phyloP scores from a whole-genome alignment of 1,140 invertebrate genomes.

The Pseudomyrmex dendroicus region DNA sequence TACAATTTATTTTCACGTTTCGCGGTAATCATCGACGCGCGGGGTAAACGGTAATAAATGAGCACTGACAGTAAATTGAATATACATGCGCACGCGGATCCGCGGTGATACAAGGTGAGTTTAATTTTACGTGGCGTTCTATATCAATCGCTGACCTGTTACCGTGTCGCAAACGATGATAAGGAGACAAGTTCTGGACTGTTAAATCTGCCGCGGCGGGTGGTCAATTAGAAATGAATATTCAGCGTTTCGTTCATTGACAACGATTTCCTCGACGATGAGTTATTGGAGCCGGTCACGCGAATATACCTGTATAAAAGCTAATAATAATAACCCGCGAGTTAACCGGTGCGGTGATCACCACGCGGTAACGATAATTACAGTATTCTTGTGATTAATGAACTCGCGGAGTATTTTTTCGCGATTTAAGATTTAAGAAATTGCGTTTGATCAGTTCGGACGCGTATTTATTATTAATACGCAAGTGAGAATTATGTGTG shows the following conservation, averaged over 20 bases:
- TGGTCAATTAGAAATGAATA: slow-evolving; percentile 68
- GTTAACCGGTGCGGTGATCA: slow-evolving; percentile 20
- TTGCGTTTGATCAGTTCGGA: neutral
- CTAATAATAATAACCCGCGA: slow-evolving; percentile 52
- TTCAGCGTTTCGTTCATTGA: slow-evolving; percentile 67
- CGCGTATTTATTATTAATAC: neutral
- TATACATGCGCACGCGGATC: slow-evolving; percentile 71
- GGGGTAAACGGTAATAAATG: slow-evolving; percentile 66
- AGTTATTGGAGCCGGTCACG: slow-evolving; percentile 58
- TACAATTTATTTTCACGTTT: slow-evolving; percentile 72
- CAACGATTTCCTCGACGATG: slow-evolving; percentile 41
- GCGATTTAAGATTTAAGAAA: neutral
- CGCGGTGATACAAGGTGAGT: slow-evolving; percentile 57
- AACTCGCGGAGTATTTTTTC: slow-evolving; percentile 28
- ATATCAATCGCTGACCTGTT: slow-evolving; percentile 69
- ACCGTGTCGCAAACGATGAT: slow-evolving; percentile 50
- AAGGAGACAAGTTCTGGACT: slow-evolving; percentile 49
- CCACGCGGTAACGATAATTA: slow-evolving; percentile 65
- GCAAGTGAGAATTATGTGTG: slow-evolving; percentile 27
- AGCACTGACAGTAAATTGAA: slow-evolving; percentile 74
- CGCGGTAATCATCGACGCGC: slow-evolving; percentile 53
- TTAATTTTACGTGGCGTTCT: slow-evolving; percentile 48
- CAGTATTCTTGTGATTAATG: slow-evolving; percentile 62
- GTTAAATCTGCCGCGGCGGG: slow-evolving; percentile 40
- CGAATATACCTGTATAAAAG: slow-evolving; percentile 57